Evolutionary conservation across 2,888 invertebrate genomes (phyloP).

Genomic region (Rotaria magnacalcarata): DNA sequence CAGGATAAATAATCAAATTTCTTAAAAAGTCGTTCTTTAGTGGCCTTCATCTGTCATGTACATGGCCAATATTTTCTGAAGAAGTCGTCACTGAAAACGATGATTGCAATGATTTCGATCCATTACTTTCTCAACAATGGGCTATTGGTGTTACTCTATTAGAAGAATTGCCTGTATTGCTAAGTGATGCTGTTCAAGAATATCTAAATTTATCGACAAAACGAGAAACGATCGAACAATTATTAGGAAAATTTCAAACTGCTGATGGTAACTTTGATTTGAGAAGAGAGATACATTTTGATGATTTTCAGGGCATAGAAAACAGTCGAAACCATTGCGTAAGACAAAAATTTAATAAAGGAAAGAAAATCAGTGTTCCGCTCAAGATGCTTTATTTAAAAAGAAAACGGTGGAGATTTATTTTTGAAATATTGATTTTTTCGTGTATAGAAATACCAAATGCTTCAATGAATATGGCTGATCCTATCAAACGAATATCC

Average conservation of each 20-base stretch:
- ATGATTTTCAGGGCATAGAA: not conserved
- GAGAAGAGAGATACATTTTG: not conserved
- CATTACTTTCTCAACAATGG: slow-evolving; percentile 74
- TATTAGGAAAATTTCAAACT: slow-evolving; percentile 62
- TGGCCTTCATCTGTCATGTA: slow-evolving; percentile 72
- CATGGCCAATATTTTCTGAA: slow-evolving; percentile 80
- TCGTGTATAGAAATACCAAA: not conserved
- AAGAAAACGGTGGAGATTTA: no score
- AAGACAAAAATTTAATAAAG: not conserved
- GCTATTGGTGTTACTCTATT: slow-evolving; percentile 62
- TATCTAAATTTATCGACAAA: slow-evolving; percentile 67
- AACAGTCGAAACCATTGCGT: not conserved
- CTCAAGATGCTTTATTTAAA: not conserved
- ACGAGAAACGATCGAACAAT: slow-evolving; percentile 60
- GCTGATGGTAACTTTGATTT: slow-evolving; percentile 47
- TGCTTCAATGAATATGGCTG: not conserved
- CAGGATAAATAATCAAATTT: not conserved
- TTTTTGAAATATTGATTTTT: no score
- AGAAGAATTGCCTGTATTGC: slow-evolving; percentile 63
- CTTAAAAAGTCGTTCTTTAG: slow-evolving; percentile 56
- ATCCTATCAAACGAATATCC: not conserved
- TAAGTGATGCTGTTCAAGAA: slow-evolving; percentile 69
- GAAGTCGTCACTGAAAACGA: slow-evolving; percentile 80
- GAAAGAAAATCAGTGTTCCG: not conserved
- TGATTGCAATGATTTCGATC: slow-evolving; percentile 76